Conservation (phyloP, 53 echinoderm and acorn worm species). For the Holothuria scabra region DNA sequence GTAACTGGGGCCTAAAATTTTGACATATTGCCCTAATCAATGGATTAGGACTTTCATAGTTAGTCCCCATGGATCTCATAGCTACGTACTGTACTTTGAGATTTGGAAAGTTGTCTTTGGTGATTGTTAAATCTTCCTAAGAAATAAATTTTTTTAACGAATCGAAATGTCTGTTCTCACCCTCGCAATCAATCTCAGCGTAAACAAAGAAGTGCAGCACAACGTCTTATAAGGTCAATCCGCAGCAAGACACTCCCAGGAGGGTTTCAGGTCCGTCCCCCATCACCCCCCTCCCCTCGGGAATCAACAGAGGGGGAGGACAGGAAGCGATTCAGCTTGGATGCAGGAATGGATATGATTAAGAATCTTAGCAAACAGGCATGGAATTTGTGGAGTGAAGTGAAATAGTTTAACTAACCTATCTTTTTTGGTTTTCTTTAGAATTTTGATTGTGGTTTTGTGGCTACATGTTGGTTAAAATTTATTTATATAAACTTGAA, state of each 20-base stretch:
- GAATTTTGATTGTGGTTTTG: not conserved
- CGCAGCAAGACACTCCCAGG: slow-evolving; percentile 75
- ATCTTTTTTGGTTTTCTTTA: not conserved
- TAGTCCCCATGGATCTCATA: too few species aligned
- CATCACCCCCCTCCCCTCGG: slow-evolving; percentile 19
- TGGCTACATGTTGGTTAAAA: too few species aligned
- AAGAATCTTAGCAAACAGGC: not conserved
- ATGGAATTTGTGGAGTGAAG: slow-evolving; percentile 9
- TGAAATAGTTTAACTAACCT: slow-evolving; percentile 9
- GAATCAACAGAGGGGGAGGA: not conserved
- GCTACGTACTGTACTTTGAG: too few species aligned
- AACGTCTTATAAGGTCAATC: slow-evolving; percentile 69
- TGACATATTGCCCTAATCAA: too few species aligned
- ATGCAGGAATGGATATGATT: slow-evolving; percentile 3
- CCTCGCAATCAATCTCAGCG: slow-evolving; percentile 7
- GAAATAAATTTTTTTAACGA: too few species aligned
- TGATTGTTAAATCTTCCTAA: too few species aligned
- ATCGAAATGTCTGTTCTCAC: not conserved
- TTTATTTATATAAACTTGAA: too few species aligned
- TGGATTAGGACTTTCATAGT: too few species aligned
- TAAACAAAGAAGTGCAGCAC: slow-evolving; percentile 61
- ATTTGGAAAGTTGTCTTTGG: too few species aligned
- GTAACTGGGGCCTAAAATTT: too few species aligned
- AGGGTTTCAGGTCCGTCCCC: slow-evolving; percentile 50
- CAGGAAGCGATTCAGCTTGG: slow-evolving; percentile 19